Percentiles rank a stretch among this genome's conserved stretches.
These are phyloP conservation scores for Phrynosoma blainvillii DNA, from an alignment of 2,113 vertebrate genomes.

Conservation along the genomic window DNA sequence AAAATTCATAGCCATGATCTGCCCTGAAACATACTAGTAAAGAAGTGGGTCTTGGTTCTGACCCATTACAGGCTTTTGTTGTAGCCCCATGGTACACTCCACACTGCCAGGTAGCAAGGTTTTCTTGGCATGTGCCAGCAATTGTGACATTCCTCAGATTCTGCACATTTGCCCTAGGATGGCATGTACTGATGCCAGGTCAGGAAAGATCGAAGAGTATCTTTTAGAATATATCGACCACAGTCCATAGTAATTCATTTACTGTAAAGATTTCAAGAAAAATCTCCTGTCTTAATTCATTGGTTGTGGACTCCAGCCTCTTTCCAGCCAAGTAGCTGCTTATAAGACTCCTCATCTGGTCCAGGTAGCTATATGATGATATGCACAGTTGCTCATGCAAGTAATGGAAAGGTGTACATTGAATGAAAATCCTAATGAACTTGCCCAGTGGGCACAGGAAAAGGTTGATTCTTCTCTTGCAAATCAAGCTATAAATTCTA, in stretches of 20 bases:
- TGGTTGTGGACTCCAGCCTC: neutral
- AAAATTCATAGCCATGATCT: neutral
- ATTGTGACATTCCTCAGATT: neutral
- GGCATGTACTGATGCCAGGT: neutral
- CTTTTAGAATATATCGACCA: neutral
- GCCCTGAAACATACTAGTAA: neutral
- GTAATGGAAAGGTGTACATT: conserved; percentile 2
- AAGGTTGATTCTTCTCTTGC: conserved; percentile 55
- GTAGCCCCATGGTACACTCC: neutral
- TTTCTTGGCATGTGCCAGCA: neutral
- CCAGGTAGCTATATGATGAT: neutral
- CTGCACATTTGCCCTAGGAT: neutral
- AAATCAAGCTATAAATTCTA: conserved; percentile 69
- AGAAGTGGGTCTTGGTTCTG: neutral
- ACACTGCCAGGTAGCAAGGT: too few species aligned
- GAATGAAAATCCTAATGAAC: conserved; percentile 66
- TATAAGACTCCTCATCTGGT: neutral
- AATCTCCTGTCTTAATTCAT: too few species aligned
- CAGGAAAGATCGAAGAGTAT: neutral
- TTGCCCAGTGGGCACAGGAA: conserved; percentile 64
- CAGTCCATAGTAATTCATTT: neutral
- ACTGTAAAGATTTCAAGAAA: neutral
- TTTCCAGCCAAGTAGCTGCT: neutral
- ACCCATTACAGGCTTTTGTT: neutral
- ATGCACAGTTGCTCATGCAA: conserved; percentile 4